Evolutionary conservation across 2,113 vertebrate species (phyloP).

Genomic region (Polypterus bichir): DNA sequence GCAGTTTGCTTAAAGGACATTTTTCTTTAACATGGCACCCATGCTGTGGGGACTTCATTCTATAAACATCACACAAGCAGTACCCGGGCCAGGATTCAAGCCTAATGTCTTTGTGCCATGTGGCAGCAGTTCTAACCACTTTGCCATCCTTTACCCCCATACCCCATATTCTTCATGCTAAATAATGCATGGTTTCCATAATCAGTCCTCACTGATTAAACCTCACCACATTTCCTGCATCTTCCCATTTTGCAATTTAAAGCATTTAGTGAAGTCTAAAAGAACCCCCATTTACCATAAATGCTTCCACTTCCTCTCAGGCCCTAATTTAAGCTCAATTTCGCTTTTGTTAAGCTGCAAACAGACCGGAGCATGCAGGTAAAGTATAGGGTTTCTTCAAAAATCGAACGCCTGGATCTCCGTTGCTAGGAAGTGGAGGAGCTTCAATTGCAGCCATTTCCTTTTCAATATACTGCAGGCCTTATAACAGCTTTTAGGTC

Average conservation of each 20-base stretch:
- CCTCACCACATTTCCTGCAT: slow-evolving; percentile 26
- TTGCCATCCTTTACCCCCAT: too few species aligned
- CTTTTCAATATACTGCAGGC: slow-evolving; percentile 67
- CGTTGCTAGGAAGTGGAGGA: slow-evolving; percentile 72
- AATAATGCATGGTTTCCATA: too few species aligned
- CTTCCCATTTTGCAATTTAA: slow-evolving; percentile 39
- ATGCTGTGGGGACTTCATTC: too few species aligned
- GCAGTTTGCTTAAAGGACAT: too few species aligned
- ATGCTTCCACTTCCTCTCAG: slow-evolving; percentile 55
- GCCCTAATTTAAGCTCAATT: slow-evolving; percentile 46
- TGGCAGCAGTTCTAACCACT: too few species aligned
- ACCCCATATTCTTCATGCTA: too few species aligned
- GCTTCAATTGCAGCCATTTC: slow-evolving; percentile 80
- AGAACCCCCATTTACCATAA: slow-evolving; percentile 39
- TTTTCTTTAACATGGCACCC: too few species aligned
- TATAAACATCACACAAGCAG: too few species aligned
- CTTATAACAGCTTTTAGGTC: slow-evolving; percentile 86
- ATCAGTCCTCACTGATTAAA: slow-evolving; percentile 35
- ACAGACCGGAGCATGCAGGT: slow-evolving; percentile 50
- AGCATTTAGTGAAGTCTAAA: slow-evolving; percentile 27
- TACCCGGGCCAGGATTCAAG: too few species aligned
- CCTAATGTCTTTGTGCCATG: too few species aligned
- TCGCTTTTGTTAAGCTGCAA: slow-evolving; percentile 46
- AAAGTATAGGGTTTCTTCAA: slow-evolving; percentile 42
- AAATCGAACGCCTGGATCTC: slow-evolving; percentile 48